Evolutionary conservation across 2,888 invertebrate genomes (phyloP).

Genomic region (Parnassius smintheus): DNA sequence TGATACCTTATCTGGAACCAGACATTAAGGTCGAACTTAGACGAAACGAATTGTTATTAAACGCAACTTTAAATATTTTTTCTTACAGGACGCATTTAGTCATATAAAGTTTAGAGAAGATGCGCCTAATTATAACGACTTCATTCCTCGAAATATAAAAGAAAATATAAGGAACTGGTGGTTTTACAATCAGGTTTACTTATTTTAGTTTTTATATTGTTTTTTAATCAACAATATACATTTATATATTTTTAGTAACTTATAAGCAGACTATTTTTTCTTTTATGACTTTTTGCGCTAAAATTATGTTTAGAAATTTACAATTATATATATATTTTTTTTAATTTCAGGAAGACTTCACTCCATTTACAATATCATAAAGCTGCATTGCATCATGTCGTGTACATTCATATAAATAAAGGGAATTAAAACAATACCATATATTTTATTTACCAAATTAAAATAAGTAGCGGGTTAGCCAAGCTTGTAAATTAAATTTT

Average conservation of each 20-base stretch:
- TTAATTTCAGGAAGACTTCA: conserved; percentile 12
- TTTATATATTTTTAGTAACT: no score
- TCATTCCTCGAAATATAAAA: conserved; percentile 7
- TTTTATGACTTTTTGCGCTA: no score
- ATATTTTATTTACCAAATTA: no score
- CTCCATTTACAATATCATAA: background rate
- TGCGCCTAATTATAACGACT: conserved; percentile 13
- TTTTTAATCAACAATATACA: no score
- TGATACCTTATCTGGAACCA: no score
- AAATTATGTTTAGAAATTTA: background rate
- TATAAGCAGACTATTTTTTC: no score
- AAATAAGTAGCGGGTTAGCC: no score
- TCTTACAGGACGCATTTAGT: conserved; percentile 12
- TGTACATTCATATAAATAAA: background rate
- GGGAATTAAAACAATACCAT: no score
- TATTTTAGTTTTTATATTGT: background rate
- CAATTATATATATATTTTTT: background rate
- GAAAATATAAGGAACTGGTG: conserved; percentile 23
- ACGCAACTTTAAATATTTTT: no score
- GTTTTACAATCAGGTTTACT: conserved; percentile 24
- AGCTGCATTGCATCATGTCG: background rate
- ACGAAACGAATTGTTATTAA: no score
- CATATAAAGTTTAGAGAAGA: conserved; percentile 19
- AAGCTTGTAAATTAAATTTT: no score
- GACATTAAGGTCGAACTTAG: no score